Evolutionary conservation across 2,797 vertebrate genomes (phyloP), one percentile per base, ranked within the genome.

Genomic region (Galago senegalensis): DNA sequence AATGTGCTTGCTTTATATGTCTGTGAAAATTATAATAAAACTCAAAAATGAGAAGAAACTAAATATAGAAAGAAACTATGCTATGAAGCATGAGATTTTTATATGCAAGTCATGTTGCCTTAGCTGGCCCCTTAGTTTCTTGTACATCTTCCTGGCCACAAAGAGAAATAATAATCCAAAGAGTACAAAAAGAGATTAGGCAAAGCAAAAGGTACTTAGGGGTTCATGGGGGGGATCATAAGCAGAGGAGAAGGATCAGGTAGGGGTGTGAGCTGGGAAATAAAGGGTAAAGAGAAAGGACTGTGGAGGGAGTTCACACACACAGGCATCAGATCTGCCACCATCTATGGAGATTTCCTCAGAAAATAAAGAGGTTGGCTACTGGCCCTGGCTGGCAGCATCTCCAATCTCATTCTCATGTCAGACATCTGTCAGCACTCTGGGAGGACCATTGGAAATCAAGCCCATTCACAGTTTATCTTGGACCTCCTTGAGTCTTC

Each of bases 341-440:
- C 93, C 93, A 56, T 1, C 97, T 97, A 95, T 86, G 98, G 91
- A 96, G 86, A 97, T 97, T 98, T 97, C 89, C 43, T 72, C 96
- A 93, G 83, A 94, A 63, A 27, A 95, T 87, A 92, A 93, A 89
- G 96, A 98, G 90, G 95, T 76, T 98, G 98, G 98, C 98, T 79
- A 0, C 9, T 17, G 95, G 98, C 97, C 91, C 53, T 60, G 0
- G 18, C 89, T 98, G 98, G 98, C 98, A 98, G 97, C 58, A 60
- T 82, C 96, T 92, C 60, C 96, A 49, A 43, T 97, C 97, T 98
- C 91, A 37, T 97, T 97, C 95, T 97, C 96, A 88, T 95, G 98
- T 98, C 96, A 98, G 98, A 97, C 98, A 98, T 98, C 98, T 98
- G 98, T 98, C 98, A 98, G 97, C 98, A 97, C 97, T 98, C 98